Evolutionary conservation across 1,140 invertebrate genomes (phyloP).

Genomic region (Leptinotarsa lineolata): DNA sequence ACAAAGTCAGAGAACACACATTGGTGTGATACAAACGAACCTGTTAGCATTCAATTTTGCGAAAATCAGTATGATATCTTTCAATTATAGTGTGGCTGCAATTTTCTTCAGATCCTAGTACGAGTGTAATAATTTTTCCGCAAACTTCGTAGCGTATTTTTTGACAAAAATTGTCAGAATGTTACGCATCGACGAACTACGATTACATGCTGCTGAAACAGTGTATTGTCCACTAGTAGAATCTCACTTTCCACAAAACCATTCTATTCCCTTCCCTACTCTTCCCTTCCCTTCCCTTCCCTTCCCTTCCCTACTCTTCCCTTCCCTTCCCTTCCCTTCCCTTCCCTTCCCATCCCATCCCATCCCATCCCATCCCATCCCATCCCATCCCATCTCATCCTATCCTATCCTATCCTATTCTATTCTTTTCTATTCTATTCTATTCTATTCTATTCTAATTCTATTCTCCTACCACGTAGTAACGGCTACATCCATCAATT

Average conservation of each 20-base stretch:
- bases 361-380: conserved; percentile 7
- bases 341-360: conserved; percentile 1
- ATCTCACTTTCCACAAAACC: not conserved
- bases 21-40: too few relatives aligned
- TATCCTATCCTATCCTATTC: not conserved
- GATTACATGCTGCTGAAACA: not conserved
- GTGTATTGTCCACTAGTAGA: not conserved
- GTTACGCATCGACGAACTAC: not conserved
- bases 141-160: too few relatives aligned
- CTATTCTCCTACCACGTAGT: not conserved
- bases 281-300: not conserved
- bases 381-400: conserved; percentile 7
- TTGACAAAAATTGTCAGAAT: too few relatives aligned
- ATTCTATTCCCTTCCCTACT: not conserved
- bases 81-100: too few relatives aligned
- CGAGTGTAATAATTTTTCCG: too few relatives aligned
- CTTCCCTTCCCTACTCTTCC: not conserved
- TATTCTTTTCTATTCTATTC: not conserved
- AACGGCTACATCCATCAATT: not conserved
- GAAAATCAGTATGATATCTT: too few relatives aligned
- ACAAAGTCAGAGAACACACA: too few relatives aligned
- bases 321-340: not conserved
- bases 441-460: not conserved
- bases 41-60: too few relatives aligned
- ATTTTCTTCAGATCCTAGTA: too few relatives aligned